Base-by-base conservation (phyloP, 2,797 vertebrate genomes). In the Pterois miles region DNA sequence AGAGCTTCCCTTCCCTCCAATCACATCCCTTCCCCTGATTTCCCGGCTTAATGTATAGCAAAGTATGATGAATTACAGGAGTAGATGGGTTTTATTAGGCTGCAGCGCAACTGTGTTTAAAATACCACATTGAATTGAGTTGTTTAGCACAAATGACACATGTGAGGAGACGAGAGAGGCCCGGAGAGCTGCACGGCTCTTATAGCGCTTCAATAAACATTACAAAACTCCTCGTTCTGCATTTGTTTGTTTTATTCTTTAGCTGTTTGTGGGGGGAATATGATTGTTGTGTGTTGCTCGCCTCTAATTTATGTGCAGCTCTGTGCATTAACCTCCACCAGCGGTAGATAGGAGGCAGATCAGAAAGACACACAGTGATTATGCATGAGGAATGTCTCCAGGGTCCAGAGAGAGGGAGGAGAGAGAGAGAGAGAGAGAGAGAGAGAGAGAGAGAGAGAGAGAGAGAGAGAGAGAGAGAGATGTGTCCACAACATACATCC, bases 361-460 rank as follows among this genome's bases (percentile, higher is more conserved):
- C 89, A 93, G 89, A 94, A 90, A 90, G 87, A 90, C 85, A 82
- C 87, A 87, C 88, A 78, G 87, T 50, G 86, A 92, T 93, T 94
- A 94, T 93, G 93, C 91, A 90, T 92, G 90, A 92, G 86, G 75
- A 88, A 91, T 82, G 84, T 93, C 94, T 94, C 93, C 81, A 63
- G 93, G 89, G 91, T 87, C 86, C 75, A 59, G 13, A 68, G 57
- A 81, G 56, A 65, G 69, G 73, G 70, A 72, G 0, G 66, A 46
- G 71, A 80, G 12, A 33, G 43, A 52, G 29, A 50, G 40, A 64
- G 43, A 66, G 33, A 54, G 20, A 48, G 33, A 31, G 69, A 36
- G 66, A 48, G 50, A 54, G 75, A 54, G 31, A 82, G 52, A 81
- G 67, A 60, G 22, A 58, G 11, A 70, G 58, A 82, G 54, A 63